A percentile compares a stretch with the other conserved stretches of the same genome.
These are phyloP conservation scores for Panagrolaimus sp. DNA, from an alignment of 1,140 invertebrate species.

Conservation along the genomic window DNA sequence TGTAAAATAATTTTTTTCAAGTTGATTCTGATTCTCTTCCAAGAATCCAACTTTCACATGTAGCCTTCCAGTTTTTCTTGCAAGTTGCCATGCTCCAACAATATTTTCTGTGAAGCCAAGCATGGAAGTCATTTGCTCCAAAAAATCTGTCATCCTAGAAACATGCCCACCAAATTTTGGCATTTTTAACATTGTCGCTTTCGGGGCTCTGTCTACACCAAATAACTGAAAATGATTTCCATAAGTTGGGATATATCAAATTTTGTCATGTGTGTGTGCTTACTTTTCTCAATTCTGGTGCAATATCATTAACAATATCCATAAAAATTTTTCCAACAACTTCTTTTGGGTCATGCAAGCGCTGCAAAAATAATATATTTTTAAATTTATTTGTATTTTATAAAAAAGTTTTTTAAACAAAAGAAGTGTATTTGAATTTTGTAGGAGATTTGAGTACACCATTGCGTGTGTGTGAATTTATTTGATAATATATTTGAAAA, in stretches of 20 bases:
- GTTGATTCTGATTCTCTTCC: constrained; percentile 52
- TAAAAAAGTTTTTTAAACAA: neutral
- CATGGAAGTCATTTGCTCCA: constrained; percentile 56
- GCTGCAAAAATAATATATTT: constrained; percentile 28
- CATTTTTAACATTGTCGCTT: constrained; percentile 53
- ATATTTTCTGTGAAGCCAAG: constrained; percentile 54
- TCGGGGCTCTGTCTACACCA: constrained; percentile 53
- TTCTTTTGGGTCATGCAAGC: constrained; percentile 54
- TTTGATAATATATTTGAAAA: neutral
- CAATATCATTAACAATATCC: constrained; percentile 53
- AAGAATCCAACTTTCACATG: constrained; percentile 34
- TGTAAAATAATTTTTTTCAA: constrained; percentile 54
- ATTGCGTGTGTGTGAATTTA: too few relatives aligned
- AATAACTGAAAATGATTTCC: constrained; percentile 42
- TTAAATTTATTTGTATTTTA: neutral
- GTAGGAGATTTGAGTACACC: too few relatives aligned
- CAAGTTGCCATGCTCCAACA: constrained; percentile 50
- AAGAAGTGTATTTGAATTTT: too few relatives aligned
- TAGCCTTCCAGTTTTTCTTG: constrained; percentile 44
- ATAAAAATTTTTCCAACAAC: constrained; percentile 54
- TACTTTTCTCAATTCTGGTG: constrained; percentile 54
- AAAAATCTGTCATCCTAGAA: constrained; percentile 49
- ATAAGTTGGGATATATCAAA: neutral
- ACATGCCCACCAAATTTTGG: constrained; percentile 54
- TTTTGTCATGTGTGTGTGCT: neutral